A percentile compares a stretch with the other conserved stretches of the same genome.
These are phyloP conservation scores for Caenorhabditis virilis DNA, from an alignment of 2,888 invertebrate species.

Conservation along the genomic window DNA sequence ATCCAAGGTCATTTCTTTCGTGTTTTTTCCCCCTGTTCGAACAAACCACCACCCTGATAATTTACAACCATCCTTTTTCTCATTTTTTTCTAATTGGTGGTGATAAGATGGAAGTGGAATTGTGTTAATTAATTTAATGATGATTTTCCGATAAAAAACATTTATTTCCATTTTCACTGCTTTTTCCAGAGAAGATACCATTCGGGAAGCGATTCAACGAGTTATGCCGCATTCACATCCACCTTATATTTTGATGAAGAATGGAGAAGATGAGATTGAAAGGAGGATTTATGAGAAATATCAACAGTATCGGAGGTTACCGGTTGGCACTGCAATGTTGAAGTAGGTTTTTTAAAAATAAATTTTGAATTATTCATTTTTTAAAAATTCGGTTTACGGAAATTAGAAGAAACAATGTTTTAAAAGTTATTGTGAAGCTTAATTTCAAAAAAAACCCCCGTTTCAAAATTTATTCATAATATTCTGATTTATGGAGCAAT, in stretches of 20 bases:
- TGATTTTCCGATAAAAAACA: no score
- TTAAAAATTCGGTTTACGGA: no score
- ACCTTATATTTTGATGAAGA: conserved; percentile 28
- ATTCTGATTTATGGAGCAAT: no score
- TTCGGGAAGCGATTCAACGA: conserved; percentile 17
- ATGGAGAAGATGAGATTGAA: conserved; percentile 21
- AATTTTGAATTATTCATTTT: neutral
- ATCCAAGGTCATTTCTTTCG: no score
- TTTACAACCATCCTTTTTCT: conserved; percentile 28
- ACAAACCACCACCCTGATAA: no score
- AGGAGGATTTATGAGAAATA: conserved; percentile 20
- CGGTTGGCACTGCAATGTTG: conserved; percentile 27
- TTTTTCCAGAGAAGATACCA: conserved; percentile 27
- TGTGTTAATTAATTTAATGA: conserved; percentile 5
- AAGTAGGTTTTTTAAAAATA: conserved; percentile 10
- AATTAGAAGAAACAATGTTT: no score
- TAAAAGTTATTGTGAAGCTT: no score
- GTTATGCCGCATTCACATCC: conserved; percentile 37
- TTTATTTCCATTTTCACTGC: no score
- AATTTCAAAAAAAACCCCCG: no score
- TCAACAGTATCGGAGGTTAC: conserved; percentile 12
- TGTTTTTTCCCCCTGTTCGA: conserved; percentile 6
- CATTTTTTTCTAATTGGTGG: conserved; percentile 2
- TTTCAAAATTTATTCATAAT: no score
- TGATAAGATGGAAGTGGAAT: neutral